Percentiles rank a stretch among this genome's conserved stretches.
Evolutionary conservation across 2,888 invertebrate genomes (phyloP).

Genomic region (Aplocera efformata): DNA sequence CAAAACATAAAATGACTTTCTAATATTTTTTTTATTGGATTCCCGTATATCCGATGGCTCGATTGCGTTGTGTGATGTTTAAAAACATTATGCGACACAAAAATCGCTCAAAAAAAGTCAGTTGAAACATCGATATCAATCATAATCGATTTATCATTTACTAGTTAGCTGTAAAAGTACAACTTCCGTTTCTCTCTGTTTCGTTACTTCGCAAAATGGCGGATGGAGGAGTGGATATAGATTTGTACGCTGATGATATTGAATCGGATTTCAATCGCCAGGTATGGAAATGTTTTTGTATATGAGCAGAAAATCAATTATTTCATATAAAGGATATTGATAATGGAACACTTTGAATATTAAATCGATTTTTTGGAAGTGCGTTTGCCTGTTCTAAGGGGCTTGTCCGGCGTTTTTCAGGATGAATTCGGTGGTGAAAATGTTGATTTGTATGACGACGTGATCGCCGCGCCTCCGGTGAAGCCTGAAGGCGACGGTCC

Average conservation of each 20-base stretch:
- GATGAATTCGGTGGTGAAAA: conserved; percentile 92
- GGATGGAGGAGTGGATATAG: conserved; percentile 96
- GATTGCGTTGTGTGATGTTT: no score
- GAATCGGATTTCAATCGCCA: conserved; percentile 92
- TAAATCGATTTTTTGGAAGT: neutral
- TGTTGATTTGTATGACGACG: conserved; percentile 97
- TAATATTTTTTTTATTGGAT: no score
- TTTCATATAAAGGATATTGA: no score
- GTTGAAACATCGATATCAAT: neutral
- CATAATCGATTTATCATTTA: neutral
- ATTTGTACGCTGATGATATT: conserved; percentile 97
- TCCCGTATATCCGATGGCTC: no score
- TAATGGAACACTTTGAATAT: no score
- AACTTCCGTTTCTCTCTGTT: neutral
- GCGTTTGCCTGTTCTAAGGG: conserved; percentile 3
- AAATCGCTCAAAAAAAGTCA: no score
- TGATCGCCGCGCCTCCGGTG: conserved; percentile 89
- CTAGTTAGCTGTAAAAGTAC: no score
- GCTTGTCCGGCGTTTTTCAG: conserved; percentile 65
- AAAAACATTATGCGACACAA: no score
- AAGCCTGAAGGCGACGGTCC: conserved; percentile 81
- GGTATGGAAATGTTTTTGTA: conserved; percentile 40
- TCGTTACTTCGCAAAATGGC: conserved; percentile 84
- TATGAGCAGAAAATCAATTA: no score
- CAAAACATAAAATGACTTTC: no score